Conservation (phyloP, 1,140 invertebrate genomes). For the Pseudomyrmex flavicornis region DNA sequence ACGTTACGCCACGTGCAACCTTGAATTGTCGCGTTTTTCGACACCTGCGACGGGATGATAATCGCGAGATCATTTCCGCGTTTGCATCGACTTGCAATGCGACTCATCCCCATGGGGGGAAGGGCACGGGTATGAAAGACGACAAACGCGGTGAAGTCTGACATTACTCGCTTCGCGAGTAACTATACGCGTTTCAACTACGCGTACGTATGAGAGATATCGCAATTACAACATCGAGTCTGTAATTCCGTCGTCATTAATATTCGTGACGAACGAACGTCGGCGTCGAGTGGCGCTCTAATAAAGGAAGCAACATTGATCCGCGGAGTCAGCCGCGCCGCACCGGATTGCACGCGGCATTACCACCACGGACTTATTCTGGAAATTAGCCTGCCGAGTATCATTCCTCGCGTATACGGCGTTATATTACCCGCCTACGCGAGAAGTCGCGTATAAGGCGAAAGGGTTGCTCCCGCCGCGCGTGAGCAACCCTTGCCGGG, state of each 20-base stretch:
- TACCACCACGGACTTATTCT: conserved; percentile 42
- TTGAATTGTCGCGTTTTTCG: conserved; percentile 56
- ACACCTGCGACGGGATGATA: background rate
- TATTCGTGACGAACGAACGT: conserved; percentile 63
- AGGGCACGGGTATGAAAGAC: background rate
- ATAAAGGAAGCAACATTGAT: conserved; percentile 66
- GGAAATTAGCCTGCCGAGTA: conserved; percentile 46
- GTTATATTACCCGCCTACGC: background rate
- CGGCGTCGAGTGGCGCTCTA: conserved; percentile 61
- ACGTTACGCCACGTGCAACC: conserved; percentile 62
- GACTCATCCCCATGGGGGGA: too few relatives aligned
- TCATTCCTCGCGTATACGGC: conserved; percentile 14
- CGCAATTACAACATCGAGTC: conserved; percentile 13
- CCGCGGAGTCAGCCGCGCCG: background rate
- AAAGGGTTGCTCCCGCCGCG: conserved; percentile 2
- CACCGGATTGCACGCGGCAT: conserved; percentile 45
- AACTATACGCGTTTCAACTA: too few relatives aligned
- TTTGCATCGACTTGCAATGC: background rate
- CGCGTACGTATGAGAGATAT: background rate
- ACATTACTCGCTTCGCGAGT: background rate
- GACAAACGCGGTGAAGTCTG: background rate
- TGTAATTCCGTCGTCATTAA: conserved; percentile 60
- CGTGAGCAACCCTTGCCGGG: conserved; percentile 38
- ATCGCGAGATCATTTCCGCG: conserved; percentile 22
- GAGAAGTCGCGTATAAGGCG: background rate